These are phyloP conservation scores for Casuarius casuarius DNA, from an alignment of 2,113 vertebrate species.

Conservation along the genomic window DNA sequence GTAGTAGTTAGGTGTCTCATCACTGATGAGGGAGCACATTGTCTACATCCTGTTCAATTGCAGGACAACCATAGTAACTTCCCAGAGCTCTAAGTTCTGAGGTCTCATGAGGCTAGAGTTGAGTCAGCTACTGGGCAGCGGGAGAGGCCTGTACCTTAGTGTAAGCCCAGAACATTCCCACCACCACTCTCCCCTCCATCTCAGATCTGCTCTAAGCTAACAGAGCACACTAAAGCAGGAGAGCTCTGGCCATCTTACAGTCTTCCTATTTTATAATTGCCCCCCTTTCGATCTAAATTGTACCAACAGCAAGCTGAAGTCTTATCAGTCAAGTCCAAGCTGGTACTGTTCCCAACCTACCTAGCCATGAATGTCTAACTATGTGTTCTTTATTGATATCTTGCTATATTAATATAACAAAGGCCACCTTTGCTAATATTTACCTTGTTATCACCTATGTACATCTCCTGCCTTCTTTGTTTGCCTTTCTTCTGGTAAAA, in stretches of 20 bases:
- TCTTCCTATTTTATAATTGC: neutral
- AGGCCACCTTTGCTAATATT: constrained; percentile 61
- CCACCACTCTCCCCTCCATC: neutral
- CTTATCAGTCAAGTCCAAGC: constrained; percentile 35
- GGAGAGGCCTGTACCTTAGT: neutral
- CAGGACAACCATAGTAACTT: neutral
- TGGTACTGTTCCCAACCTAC: constrained; percentile 22
- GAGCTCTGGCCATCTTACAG: neutral
- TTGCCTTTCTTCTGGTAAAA: constrained; percentile 63
- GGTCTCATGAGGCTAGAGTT: neutral
- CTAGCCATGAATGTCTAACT: constrained; percentile 15
- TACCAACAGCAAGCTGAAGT: constrained; percentile 15
- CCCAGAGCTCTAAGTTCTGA: neutral
- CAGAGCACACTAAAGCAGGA: neutral
- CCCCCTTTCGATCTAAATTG: neutral
- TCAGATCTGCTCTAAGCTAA: neutral
- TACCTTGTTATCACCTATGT: constrained; percentile 63
- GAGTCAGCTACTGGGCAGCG: neutral
- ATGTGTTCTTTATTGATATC: constrained; percentile 44
- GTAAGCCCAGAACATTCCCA: rapidly evolving
- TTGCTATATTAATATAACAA: constrained; percentile 37
- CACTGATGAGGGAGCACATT: no score
- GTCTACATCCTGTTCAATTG: no score
- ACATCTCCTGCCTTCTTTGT: constrained; percentile 68
- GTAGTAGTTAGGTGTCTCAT: no score